phyloP scores from a whole-genome alignment of 1,140 invertebrate species.

The Pachypsylla venusta region DNA sequence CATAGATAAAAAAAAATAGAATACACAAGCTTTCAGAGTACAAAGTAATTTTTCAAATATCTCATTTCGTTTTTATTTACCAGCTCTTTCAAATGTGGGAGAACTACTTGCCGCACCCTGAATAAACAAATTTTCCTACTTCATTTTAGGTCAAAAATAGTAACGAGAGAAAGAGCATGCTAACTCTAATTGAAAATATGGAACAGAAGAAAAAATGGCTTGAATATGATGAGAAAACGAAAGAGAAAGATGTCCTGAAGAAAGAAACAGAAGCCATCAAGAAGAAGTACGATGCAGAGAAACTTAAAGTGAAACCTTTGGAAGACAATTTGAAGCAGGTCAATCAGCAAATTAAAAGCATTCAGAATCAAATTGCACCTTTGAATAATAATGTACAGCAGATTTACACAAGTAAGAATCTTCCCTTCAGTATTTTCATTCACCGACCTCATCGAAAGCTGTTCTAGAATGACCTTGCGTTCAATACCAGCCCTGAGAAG shows the following conservation, averaged over 20 bases:
- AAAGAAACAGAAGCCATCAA: slow-evolving; percentile 12
- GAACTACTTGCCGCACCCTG: too few species aligned
- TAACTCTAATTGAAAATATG: slow-evolving; percentile 36
- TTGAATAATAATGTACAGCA: not conserved
- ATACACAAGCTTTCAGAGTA: too few species aligned
- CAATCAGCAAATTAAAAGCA: not conserved
- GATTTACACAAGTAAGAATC: not conserved
- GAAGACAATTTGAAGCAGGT: slow-evolving; percentile 1
- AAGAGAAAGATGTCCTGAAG: slow-evolving; percentile 33
- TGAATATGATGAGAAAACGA: slow-evolving; percentile 38
- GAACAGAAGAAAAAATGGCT: slow-evolving; percentile 52
- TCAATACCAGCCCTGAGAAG: too few species aligned
- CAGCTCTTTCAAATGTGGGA: too few species aligned
- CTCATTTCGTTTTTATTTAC: too few species aligned
- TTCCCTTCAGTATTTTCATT: too few species aligned
- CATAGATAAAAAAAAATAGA: too few species aligned
- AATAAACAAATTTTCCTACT: too few species aligned
- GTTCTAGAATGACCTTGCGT: too few species aligned
- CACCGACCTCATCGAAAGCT: too few species aligned
- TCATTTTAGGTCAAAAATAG: slow-evolving; percentile 35
- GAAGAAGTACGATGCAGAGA: slow-evolving; percentile 1
- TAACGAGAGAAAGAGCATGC: slow-evolving; percentile 37
- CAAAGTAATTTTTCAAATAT: too few species aligned
- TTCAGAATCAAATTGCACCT: not conserved
- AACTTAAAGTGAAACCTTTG: not conserved